These are phyloP conservation scores for Myotis planiceps DNA, from an alignment of 2,797 vertebrate genomes.

Conservation along the genomic window DNA sequence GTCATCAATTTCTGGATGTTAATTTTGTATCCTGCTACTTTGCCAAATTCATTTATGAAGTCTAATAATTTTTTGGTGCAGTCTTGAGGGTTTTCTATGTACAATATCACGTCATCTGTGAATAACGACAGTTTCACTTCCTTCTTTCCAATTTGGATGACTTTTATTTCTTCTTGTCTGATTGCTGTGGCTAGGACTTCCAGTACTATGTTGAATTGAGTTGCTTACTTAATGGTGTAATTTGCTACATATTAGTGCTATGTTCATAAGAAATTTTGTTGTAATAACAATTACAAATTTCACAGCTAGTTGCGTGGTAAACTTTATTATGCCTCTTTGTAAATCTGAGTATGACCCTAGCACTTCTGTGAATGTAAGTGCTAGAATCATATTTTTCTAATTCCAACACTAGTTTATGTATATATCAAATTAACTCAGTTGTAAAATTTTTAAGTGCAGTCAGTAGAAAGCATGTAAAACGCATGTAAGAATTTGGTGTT, in stretches of 20 bases:
- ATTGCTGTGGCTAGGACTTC: too few relatives aligned
- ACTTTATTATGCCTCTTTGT: conserved; percentile 49
- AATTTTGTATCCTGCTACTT: too few relatives aligned
- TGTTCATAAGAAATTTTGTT: not conserved
- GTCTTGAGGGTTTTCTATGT: too few relatives aligned
- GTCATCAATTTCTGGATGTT: too few relatives aligned
- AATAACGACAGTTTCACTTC: too few relatives aligned
- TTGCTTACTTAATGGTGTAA: not conserved
- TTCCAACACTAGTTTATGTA: conserved; percentile 44
- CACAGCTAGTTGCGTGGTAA: conserved; percentile 36
- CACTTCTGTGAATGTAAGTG: not conserved
- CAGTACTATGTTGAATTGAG: not conserved
- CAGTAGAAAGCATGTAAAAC: not conserved
- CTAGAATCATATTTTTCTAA: conserved; percentile 12
- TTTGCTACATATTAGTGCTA: not conserved
- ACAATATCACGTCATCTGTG: too few relatives aligned
- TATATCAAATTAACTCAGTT: not conserved
- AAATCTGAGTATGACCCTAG: conserved; percentile 50
- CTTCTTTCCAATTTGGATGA: too few relatives aligned
- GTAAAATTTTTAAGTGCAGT: not conserved
- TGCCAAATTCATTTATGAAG: too few relatives aligned
- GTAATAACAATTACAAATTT: conserved; percentile 16
- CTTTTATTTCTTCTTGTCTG: too few relatives aligned
- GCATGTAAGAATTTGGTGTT: not conserved
- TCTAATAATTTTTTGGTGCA: too few relatives aligned